Evolutionary conservation across 2,113 vertebrate species (phyloP).

Genomic region (Acinonyx jubatus): DNA sequence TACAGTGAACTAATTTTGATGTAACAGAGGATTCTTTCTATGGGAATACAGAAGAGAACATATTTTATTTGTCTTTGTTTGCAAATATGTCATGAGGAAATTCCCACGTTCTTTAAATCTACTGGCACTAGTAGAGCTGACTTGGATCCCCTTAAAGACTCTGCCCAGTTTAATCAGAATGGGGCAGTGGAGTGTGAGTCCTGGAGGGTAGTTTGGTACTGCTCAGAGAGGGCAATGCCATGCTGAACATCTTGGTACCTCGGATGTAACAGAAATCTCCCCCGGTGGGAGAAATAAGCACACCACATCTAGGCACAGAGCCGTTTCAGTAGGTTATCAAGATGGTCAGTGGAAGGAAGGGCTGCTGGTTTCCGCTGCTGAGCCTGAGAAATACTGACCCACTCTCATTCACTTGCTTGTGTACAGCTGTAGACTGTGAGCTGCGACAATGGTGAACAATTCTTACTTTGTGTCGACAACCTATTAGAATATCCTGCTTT

Average conservation of each 20-base stretch:
- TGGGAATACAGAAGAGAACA: neutral
- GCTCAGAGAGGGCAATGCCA: neutral
- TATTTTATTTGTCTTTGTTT: neutral
- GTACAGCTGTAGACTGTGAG: neutral
- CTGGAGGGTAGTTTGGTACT: neutral
- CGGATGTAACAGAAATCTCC: neutral
- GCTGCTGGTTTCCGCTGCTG: neutral
- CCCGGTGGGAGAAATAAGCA: neutral
- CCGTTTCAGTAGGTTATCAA: neutral
- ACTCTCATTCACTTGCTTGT: neutral
- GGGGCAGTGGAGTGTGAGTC: neutral
- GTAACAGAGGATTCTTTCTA: neutral
- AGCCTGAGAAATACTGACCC: neutral
- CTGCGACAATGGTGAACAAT: neutral
- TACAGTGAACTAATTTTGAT: neutral
- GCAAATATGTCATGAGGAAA: neutral
- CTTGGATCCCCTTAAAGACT: neutral
- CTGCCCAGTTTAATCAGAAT: neutral
- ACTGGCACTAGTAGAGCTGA: neutral
- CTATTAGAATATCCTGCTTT: neutral
- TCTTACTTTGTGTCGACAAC: neutral
- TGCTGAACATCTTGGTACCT: neutral
- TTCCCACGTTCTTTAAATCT: neutral
- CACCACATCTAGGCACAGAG: neutral
- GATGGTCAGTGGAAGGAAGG: neutral